Evolutionary conservation across 2,888 invertebrate genomes (phyloP).

Genomic region (Lithophane leautieri): DNA sequence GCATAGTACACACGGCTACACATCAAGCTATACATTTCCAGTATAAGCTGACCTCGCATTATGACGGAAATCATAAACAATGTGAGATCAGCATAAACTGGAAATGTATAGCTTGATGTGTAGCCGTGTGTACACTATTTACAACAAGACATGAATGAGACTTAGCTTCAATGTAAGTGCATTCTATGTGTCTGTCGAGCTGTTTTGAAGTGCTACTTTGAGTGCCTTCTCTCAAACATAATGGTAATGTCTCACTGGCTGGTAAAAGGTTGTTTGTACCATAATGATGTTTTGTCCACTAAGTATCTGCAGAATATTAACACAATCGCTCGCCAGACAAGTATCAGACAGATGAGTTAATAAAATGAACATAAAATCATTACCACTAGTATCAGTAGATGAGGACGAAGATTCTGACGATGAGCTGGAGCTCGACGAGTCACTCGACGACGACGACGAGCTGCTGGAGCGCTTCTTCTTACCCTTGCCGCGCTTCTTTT

Average conservation of each 20-base stretch:
- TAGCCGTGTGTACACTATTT: too few species aligned
- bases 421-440: slow-evolving; percentile 92
- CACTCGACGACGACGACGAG: slow-evolving; percentile 92
- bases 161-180: slow-evolving; percentile 24
- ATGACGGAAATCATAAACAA: too few species aligned
- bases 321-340: not conserved
- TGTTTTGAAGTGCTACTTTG: not conserved
- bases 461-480: slow-evolving; percentile 92
- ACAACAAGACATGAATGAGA: slow-evolving; percentile 20
- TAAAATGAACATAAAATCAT: slow-evolving; percentile 28
- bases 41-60: too few species aligned
- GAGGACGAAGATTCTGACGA: slow-evolving; percentile 91
- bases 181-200: not conserved
- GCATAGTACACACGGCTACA: too few species aligned
- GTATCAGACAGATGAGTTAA: slow-evolving; percentile 1
- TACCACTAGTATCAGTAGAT: slow-evolving; percentile 90
- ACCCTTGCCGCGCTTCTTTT: slow-evolving; percentile 92
- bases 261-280: not conserved
- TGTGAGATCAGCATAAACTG: too few species aligned
- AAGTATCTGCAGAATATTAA: not conserved
- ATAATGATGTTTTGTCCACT: not conserved
- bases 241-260: not conserved
- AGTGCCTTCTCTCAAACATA: slow-evolving; percentile 1
- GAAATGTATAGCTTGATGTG: too few species aligned
- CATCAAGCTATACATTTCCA: too few species aligned